Evolutionary conservation across 2,888 invertebrate genomes (phyloP).

Genomic region (Ormyrus labotus): DNA sequence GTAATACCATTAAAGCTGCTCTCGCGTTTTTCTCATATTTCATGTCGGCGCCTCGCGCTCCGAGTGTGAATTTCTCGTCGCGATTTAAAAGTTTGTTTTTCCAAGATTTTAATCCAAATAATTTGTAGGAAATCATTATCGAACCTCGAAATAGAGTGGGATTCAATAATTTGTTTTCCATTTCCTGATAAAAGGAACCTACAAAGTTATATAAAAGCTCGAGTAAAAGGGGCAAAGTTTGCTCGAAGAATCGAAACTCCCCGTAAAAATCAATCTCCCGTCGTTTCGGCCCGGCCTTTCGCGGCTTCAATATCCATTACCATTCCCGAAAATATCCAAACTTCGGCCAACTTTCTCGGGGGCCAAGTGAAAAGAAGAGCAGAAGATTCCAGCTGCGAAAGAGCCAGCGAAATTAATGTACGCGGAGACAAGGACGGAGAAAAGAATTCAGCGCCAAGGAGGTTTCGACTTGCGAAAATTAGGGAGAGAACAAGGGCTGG

Average conservation of each 20-base stretch:
- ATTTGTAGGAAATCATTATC: too few relatives aligned
- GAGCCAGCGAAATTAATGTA: not conserved
- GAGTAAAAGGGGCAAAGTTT: too few relatives aligned
- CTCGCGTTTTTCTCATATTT: too few relatives aligned
- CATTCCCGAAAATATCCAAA: constrained; percentile 19
- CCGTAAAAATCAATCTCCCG: not conserved
- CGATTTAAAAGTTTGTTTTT: too few relatives aligned
- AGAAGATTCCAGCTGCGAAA: not conserved
- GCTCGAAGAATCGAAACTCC: not conserved
- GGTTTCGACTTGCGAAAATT: constrained; percentile 31
- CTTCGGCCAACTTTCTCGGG: not conserved
- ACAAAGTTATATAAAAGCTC: too few relatives aligned
- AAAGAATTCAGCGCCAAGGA: not conserved
- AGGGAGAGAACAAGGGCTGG: not conserved
- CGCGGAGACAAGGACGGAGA: not conserved
- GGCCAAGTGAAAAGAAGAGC: not conserved
- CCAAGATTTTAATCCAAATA: too few relatives aligned
- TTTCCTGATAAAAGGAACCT: too few relatives aligned
- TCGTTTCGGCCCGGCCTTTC: not conserved
- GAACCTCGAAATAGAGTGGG: too few relatives aligned
- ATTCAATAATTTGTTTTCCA: too few relatives aligned
- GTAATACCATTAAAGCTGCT: too few relatives aligned
- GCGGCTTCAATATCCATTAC: constrained; percentile 28
- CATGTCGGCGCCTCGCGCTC: too few relatives aligned
- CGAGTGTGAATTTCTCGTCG: too few relatives aligned